Base-by-base conservation (phyloP, 2,113 vertebrate species). In the Ceyx melanurus region DNA sequence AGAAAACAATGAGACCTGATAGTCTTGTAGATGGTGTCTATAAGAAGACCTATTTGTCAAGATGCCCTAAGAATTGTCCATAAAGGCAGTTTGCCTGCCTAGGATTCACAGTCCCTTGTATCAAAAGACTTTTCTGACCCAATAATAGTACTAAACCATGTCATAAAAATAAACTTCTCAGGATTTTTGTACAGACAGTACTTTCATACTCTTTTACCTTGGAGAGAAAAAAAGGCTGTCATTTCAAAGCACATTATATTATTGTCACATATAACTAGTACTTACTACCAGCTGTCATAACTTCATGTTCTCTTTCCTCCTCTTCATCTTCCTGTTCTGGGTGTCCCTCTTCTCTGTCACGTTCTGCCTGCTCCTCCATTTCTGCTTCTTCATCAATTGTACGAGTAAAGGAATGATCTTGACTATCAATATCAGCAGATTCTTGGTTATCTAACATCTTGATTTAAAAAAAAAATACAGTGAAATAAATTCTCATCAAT, bases 331-430 rank as follows among this genome's bases (percentile, higher is more conserved):
- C 99, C 31, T 99, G 99, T 40, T 99, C 99, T 26, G 98, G 98
- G 40, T 99, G 98, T 3, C 98, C 98, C 48, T 99, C 99, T 56
- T 99, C 99, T 65, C 98, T 89, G 72, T 99, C 99, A 11, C 99
- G 97, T 91, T 99, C 98, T 14, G 98, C 98, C 89, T 98, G 97
- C 88, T 99, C 99, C 68, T 99, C 99, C 89, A 99, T 98, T 97
- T 99, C 99, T 2, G 99, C 99, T 97, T 99, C 99, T 91, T 99
- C 99, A 53, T 99, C 99, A 70, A 99, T 99, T 89, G 99, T 99
- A 50, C 99, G 98, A 13, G 99, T 99, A 93, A 99, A 99, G 12
- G 99, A 98, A 94, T 98, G 98, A 43, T 99, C 99, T 95, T 99
- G 99, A 70, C 98, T 97, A 94, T 99, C 99, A 93, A 98, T 92